A percentile compares a stretch with the other conserved stretches of the same genome.
These are phyloP conservation scores for Brachionus koreanus DNA, from an alignment of 1,140 invertebrate species.

Conservation along the genomic window DNA sequence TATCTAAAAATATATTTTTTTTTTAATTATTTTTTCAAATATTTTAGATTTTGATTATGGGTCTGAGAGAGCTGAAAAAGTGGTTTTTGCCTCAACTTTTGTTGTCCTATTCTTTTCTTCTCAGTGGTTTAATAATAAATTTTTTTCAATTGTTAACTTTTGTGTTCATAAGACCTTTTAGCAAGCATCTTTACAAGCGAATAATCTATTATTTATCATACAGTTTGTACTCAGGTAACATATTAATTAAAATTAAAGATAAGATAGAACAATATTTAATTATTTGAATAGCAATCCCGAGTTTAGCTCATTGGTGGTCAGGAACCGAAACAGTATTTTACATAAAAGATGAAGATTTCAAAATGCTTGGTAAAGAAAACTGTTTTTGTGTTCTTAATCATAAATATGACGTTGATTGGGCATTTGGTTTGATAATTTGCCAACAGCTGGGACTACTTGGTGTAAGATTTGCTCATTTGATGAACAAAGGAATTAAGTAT, in stretches of 20 bases:
- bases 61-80: conserved; percentile 47
- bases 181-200: conserved; percentile 67
- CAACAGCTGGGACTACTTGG: conserved; percentile 48
- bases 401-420: conserved; percentile 86
- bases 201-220: conserved; percentile 86
- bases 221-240: conserved; percentile 72
- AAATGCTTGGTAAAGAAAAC: conserved; percentile 80
- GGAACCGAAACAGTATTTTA: conserved; percentile 70
- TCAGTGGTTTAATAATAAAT: conserved; percentile 80
- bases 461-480: background rate
- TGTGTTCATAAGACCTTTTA: conserved; percentile 54
- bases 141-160: conserved; percentile 58
- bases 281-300: conserved; percentile 72
- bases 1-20: background rate
- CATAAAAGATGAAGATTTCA: conserved; percentile 72
- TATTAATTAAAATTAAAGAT: conserved; percentile 60
- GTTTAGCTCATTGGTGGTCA: conserved; percentile 88
- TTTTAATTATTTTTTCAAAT: background rate
- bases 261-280: conserved; percentile 42
- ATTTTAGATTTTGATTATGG: conserved; percentile 22
- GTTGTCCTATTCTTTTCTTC: conserved; percentile 81
- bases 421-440: conserved; percentile 55
- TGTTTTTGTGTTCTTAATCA: conserved; percentile 87
- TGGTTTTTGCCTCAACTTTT: conserved; percentile 65
- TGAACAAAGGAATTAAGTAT: background rate